Conservation (phyloP, 92 coral and sea anemone species). For the Blastomussa wellsi region DNA sequence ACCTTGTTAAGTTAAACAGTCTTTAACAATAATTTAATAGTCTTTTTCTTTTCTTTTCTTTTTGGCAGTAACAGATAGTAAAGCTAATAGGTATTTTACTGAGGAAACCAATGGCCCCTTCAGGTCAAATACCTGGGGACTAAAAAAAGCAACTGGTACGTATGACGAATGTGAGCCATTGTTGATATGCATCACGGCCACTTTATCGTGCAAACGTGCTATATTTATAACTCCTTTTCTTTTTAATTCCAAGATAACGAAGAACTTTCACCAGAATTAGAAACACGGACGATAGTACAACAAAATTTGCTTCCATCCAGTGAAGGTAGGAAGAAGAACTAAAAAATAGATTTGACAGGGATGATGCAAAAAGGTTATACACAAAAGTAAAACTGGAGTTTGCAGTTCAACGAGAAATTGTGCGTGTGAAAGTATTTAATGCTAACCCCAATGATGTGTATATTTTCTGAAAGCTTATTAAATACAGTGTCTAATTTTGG, state of each 20-base stretch:
- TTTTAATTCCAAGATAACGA: slow-evolving; percentile 11
- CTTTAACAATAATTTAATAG: neutral
- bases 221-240: neutral
- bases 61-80: neutral
- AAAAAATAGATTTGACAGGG: neutral
- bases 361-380: too few species aligned
- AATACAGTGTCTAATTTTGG: too few species aligned
- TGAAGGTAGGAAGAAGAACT: slow-evolving; percentile 23
- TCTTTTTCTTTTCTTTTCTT: neutral
- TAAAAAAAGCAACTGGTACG: slow-evolving; percentile 7
- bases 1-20: neutral
- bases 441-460: too few species aligned
- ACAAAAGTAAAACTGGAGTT: too few species aligned
- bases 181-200: too few species aligned
- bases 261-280: slow-evolving; percentile 24
- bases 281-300: slow-evolving; percentile 22
- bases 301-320: slow-evolving; percentile 28
- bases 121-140: slow-evolving; percentile 59
- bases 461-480: too few species aligned
- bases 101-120: slow-evolving; percentile 34
- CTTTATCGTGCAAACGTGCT: neutral
- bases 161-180: neutral
- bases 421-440: too few species aligned
- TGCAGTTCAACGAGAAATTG: too few species aligned
- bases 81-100: slow-evolving; percentile 30